Evolutionary conservation across 2,888 invertebrate species (phyloP), one percentile per base, ranked within the genome.

Genomic region (Drosophila lacicola): DNA sequence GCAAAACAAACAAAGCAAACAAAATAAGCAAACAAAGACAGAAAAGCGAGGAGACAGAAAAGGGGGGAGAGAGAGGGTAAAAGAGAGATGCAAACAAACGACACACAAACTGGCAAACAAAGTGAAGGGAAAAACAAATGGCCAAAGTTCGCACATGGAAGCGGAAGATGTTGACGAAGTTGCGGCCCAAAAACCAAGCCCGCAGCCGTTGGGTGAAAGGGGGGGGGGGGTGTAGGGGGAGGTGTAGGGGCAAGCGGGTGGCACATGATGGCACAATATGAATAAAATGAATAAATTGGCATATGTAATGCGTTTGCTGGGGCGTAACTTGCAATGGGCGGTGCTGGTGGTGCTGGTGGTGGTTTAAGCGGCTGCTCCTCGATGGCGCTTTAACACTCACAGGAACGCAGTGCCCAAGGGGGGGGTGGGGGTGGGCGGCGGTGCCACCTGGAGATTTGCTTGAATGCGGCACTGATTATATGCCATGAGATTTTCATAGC

Each of bases 201-300:
- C 13, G 9, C 33, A 11, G 29, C 29, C 41, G 14, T 19, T 17
- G n/a, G n/a, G 41, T 5, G 36, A 3, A 9, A 8, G 29, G 37
- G 4, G 13, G 29, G 3, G 13, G n/a, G 13, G 19, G n/a, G n/a
- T n/a, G n/a, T n/a, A 8, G 29, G 37, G 3, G n/a, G n/a, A 34
- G 2, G 21, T 25, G 10, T 14, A 42, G 46, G n/a, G 8, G 34
- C 14, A 29, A 39, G 42, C 25, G 17, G 8, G 39, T 25, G 29
- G 41, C 72, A 54, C 34, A 63, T 60, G 75, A 74, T 65, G 76
- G 54, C 62, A 75, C 81, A 88, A 88, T 88, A 83, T 86, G 83
- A 83, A 83, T 83, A 83, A 86, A 83, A 83, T 83, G 88, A 83
- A 83, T 83, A 83, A 83, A 83, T 83, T 83, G 83, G 88, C 83